phyloP scores from a whole-genome alignment of 2,888 invertebrate genomes.

The Fabriciana adippe region DNA sequence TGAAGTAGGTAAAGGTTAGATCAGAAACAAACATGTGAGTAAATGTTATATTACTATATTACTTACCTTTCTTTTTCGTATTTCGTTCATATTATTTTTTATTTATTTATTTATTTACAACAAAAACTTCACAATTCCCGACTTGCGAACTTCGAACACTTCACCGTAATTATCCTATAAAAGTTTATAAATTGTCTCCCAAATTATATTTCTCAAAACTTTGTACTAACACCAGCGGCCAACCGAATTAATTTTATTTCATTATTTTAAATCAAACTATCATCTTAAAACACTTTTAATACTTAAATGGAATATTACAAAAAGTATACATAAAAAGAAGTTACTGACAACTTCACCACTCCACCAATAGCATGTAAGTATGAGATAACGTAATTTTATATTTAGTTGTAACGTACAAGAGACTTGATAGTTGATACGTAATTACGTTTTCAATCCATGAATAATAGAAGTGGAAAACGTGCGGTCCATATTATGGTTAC shows the following conservation, averaged over 20 bases:
- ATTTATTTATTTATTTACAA: neutral
- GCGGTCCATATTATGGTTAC: neutral
- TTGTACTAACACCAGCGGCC: neutral
- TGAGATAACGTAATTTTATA: conserved; percentile 18
- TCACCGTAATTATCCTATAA: neutral
- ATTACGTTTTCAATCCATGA: neutral
- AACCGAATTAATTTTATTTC: no score
- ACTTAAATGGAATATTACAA: no score
- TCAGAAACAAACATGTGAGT: conserved; percentile 9
- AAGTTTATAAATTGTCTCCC: neutral
- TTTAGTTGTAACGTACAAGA: neutral
- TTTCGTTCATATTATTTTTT: conserved; percentile 51
- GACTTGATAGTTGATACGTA: neutral
- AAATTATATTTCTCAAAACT: neutral
- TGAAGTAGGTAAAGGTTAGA: conserved; percentile 16
- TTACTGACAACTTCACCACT: conserved; percentile 1
- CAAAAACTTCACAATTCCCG: neutral
- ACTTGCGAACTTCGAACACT: neutral
- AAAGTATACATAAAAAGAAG: neutral
- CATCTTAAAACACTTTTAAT: no score
- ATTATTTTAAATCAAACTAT: no score
- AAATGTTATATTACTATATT: no score
- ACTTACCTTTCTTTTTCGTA: conserved; percentile 66
- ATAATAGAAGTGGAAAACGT: conserved; percentile 4
- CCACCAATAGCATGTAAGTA: conserved; percentile 10